Evolutionary conservation across 1,140 invertebrate genomes (phyloP), one percentile per base, ranked within the genome.

Genomic region (Caerostris extrusa): DNA sequence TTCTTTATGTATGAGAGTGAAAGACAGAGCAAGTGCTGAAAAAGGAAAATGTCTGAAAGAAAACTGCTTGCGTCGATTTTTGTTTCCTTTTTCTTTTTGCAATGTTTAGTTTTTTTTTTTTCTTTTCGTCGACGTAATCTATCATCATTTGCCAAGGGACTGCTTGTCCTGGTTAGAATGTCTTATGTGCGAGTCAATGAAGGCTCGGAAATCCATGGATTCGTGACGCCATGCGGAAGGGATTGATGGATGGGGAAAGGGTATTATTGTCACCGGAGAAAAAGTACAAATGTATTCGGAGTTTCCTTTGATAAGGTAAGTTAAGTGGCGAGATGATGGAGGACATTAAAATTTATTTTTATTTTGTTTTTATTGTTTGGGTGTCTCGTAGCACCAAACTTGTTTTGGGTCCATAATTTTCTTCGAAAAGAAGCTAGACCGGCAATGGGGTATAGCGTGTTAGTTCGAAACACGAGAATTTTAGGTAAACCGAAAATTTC

Each of bases 61-160:
- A 67, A 69, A 71, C 87, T 89, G 87, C 87, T 64, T 89, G 71
- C 87, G 64, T 64, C 71, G 58, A 71, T 55, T 50, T 89, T 69
- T 69, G 17, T 89, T 88, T 34, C 34, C 34, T 34, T 34, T 34
- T 34, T 34, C 34, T 56, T 64, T 50, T 83, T 55, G 14, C 19
- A 55, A 58, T 17, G 53, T 34, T 34, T 57, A 14, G 55, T 69
- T 69, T 77, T 60, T 82, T 81, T n/a, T 55, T 61, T 81, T 12
- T 77, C 14, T 71, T 77, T 81, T 14, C 14, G 67, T n/a, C 56
- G 71, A 19, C 34, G 34, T 60, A 55, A 91, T 91, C 90, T 71
- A 91, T 91, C 90, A 91, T 91, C 90, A 91, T 91, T 91, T 91
- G 90, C 67, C 90, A 82, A 55, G 69, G 90, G 90, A 77, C 90